Evolutionary conservation across 2,888 invertebrate species (phyloP).

Genomic region (Sinotaia quadrata): DNA sequence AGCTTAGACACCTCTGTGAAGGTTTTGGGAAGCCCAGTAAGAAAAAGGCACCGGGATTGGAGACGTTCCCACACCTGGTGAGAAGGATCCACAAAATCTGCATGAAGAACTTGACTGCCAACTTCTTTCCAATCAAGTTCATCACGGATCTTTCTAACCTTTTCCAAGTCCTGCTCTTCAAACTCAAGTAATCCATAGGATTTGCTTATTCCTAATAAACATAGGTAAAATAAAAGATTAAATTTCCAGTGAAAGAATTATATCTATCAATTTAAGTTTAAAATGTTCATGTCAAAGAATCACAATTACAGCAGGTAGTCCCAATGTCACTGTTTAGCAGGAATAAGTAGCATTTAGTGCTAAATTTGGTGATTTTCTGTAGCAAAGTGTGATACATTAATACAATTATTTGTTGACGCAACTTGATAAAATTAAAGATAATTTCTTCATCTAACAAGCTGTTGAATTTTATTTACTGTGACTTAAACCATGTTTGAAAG

Average conservation of each 20-base stretch:
- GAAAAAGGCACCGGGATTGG: conserved; percentile 75
- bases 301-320: not conserved
- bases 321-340: not conserved
- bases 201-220: conserved; percentile 73
- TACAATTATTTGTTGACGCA: no score
- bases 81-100: conserved; percentile 75
- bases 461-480: no score
- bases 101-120: conserved; percentile 71
- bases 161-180: conserved; percentile 71
- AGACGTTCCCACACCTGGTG: conserved; percentile 72
- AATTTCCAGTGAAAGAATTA: no score
- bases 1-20: conserved; percentile 75
- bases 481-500: no score
- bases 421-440: no score
- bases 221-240: not conserved
- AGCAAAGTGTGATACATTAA: no score
- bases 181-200: conserved; percentile 77
- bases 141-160: conserved; percentile 73
- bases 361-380: not conserved
- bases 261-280: no score
- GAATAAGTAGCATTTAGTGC: no score
- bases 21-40: conserved; percentile 74
- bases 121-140: conserved; percentile 72
- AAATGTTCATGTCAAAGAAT: not conserved
- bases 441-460: no score